phyloP scores from a whole-genome alignment of 2,888 invertebrate species.

The Dexiosoma caninum region DNA sequence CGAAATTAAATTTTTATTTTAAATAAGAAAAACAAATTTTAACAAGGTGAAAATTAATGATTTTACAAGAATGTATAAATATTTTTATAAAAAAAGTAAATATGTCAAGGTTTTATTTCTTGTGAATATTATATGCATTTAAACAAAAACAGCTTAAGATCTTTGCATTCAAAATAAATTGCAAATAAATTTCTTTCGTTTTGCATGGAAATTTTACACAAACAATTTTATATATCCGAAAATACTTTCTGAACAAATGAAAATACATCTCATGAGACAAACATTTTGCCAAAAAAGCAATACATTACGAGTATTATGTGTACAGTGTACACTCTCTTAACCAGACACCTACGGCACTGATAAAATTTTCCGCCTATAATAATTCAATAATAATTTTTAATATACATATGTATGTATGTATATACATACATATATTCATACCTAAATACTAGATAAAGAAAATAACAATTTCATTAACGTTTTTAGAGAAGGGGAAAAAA shows the following conservation, averaged over 20 bases:
- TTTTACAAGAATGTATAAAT: constrained; percentile 57
- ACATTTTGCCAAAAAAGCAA: constrained; percentile 34
- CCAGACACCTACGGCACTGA: too few relatives aligned
- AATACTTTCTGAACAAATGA: constrained; percentile 23
- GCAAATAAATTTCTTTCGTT: background rate
- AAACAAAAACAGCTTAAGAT: background rate
- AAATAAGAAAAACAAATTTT: constrained; percentile 34
- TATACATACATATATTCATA: background rate
- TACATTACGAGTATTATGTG: background rate
- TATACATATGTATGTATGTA: background rate
- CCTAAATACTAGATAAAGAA: too few relatives aligned
- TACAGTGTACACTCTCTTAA: too few relatives aligned
- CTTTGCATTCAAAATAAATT: constrained; percentile 11
- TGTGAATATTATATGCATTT: constrained; percentile 15
- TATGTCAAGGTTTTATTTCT: constrained; percentile 59
- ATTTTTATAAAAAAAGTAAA: constrained; percentile 48
- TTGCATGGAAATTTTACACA: constrained; percentile 53
- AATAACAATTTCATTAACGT: too few relatives aligned
- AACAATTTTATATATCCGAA: constrained; percentile 20
- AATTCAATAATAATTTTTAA: too few relatives aligned
- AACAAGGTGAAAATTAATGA: constrained; percentile 65
- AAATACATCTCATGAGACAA: constrained; percentile 24
- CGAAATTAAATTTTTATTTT: constrained; percentile 14
- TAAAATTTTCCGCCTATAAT: too few relatives aligned
- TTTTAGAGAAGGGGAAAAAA: too few relatives aligned